These are phyloP conservation scores for Xestia rhomboidea DNA, from an alignment of 2,888 invertebrate genomes.

Conservation along the genomic window DNA sequence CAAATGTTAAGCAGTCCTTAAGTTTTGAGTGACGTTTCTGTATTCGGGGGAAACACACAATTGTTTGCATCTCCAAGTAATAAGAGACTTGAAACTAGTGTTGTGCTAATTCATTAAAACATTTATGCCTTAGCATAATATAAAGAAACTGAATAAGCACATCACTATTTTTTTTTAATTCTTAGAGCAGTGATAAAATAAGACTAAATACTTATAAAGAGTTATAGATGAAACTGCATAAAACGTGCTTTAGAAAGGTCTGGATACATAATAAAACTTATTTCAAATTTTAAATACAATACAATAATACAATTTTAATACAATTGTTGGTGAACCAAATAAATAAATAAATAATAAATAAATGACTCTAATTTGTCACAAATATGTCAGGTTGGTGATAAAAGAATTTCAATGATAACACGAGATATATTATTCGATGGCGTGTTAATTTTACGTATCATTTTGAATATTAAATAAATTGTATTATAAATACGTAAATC, in stretches of 20 bases:
- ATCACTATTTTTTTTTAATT: constrained; percentile 23
- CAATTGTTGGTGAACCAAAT: too few species aligned
- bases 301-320: too few species aligned
- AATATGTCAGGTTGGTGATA: constrained; percentile 19
- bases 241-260: constrained; percentile 22
- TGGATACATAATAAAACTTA: constrained; percentile 14
- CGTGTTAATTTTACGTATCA: constrained; percentile 31
- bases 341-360: too few species aligned
- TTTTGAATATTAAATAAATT: constrained; percentile 39
- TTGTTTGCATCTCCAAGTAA: constrained; percentile 7
- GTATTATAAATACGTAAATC: constrained; percentile 53
- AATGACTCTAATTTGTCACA: constrained; percentile 7
- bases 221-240: constrained; percentile 21
- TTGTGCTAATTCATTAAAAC: constrained; percentile 8
- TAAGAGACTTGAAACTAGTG: constrained; percentile 19
- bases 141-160: constrained; percentile 20
- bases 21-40: too few species aligned
- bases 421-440: constrained; percentile 42
- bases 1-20: too few species aligned
- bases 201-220: constrained; percentile 4
- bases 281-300: background rate
- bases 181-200: constrained; percentile 16
- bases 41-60: too few species aligned
- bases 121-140: constrained; percentile 6
- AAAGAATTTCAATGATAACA: constrained; percentile 22